Evolutionary conservation across 2,888 invertebrate species (phyloP), one percentile per base, ranked within the genome.

Genomic region (Sylvicola fuscatus): DNA sequence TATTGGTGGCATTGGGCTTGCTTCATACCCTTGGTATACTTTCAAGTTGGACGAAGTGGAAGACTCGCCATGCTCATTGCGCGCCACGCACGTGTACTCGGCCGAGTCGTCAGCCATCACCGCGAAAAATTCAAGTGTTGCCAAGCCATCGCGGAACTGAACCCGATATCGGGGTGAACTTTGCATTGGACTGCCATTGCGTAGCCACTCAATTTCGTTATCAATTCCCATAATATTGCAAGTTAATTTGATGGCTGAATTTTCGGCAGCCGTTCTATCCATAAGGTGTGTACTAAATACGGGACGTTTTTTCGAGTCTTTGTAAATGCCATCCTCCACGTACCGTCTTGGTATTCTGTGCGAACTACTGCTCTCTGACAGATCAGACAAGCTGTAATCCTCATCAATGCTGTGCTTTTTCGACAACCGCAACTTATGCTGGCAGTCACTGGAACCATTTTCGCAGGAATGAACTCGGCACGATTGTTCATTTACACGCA

Each of bases 71-170:
- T 78, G 70, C 36, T 69, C 66, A 51, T 86, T 87, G 44, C 65
- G 67, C 6, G 80, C 84, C 2, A 75, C 64, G 49, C 87, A 87
- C 3, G 71, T 69, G 49, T 84, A 87, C 48, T 80, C 76, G 8
- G 80, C 87, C 3, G 73, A 70, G 55, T 86, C 84, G 21, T 64
- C 65, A 1, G 70, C 65, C 3, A 64, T 58, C 0, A 73, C 72
- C 38, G 75, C 69, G 27, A 70, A 58, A 16, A 86, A 69, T 56
- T 86, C 83, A 38, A 86, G 52, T 15, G 74, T 77, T 4, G 79
- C 73, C 31, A 80, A 62, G 1, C 81, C 81, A 45, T 73, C 71
- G 1, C 61, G 51, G 36, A 63, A 68, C 36, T 66, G 65, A 1
- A 65, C 68, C 47, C 62, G 63, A 47, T 67, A 75, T 40, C 68